Conservation (phyloP, 2,797 vertebrate species). For the Chelon labrosus region DNA sequence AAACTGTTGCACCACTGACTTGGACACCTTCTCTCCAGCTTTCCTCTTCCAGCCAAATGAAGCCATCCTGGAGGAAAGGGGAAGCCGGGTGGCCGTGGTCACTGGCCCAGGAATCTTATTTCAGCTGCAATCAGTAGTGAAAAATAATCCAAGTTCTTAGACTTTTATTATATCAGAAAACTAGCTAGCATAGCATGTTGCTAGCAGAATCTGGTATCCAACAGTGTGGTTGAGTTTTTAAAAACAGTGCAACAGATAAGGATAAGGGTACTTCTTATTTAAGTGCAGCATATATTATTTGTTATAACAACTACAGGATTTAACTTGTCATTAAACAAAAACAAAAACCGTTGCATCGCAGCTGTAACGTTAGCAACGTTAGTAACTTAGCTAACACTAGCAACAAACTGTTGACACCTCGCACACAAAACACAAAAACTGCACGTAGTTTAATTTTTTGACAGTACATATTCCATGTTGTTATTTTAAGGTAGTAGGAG, state of each 20-base stretch:
- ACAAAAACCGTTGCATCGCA: background rate
- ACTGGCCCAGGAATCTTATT: no score
- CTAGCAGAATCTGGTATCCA: no score
- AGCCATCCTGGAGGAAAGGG: slow-evolving; percentile 84
- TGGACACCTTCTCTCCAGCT: slow-evolving; percentile 94
- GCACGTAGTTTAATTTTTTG: no score
- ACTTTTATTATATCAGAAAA: slow-evolving; percentile 3
- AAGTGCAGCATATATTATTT: background rate
- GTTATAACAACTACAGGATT: no score
- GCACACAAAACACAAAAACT: background rate
- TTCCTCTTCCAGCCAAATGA: slow-evolving; percentile 98
- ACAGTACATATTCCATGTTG: background rate
- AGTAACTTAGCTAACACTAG: background rate
- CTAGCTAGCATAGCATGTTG: background rate
- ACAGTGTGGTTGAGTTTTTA: background rate
- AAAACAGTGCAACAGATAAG: no score
- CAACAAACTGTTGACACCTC: background rate
- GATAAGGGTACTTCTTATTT: background rate
- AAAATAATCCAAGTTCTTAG: background rate
- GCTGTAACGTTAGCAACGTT: slow-evolving; percentile 25
- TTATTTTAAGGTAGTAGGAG: background rate
- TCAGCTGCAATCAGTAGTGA: background rate
- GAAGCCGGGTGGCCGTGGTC: no score
- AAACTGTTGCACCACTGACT: slow-evolving; percentile 89
- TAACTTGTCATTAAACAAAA: background rate